Evolutionary conservation across 2,888 invertebrate genomes (phyloP).

Genomic region (Carterocephalus palaemon): DNA sequence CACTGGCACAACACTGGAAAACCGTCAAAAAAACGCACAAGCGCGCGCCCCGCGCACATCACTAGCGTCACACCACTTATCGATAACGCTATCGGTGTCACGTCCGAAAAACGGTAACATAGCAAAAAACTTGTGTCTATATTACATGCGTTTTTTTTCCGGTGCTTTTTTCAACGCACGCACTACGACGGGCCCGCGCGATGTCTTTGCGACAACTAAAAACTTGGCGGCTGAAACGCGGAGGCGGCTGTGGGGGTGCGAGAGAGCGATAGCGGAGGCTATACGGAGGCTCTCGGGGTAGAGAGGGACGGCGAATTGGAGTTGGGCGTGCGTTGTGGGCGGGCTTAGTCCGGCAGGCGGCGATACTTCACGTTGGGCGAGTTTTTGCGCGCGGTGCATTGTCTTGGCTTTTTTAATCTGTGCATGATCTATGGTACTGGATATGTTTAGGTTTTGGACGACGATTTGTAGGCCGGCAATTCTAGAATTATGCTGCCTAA

Average conservation of each 20-base stretch:
- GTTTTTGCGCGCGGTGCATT: constrained; percentile 68
- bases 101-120: constrained; percentile 34
- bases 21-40: constrained; percentile 41
- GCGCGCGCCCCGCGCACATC: constrained; percentile 38
- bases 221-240: constrained; percentile 63
- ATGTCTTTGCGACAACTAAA: constrained; percentile 71
- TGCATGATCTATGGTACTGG: constrained; percentile 53
- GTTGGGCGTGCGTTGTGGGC: constrained; percentile 60
- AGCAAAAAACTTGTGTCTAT: constrained; percentile 36
- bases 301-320: constrained; percentile 42
- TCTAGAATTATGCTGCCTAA: too few relatives aligned
- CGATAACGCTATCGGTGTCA: constrained; percentile 36
- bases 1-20: constrained; percentile 48
- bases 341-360: constrained; percentile 48
- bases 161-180: constrained; percentile 32
- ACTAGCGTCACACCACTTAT: constrained; percentile 37
- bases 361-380: constrained; percentile 56
- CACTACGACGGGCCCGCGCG: constrained; percentile 35
- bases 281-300: constrained; percentile 34
- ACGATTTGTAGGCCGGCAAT: too few relatives aligned
- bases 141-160: constrained; percentile 41
- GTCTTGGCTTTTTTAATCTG: constrained; percentile 53
- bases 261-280: constrained; percentile 49
- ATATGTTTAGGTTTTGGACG: constrained; percentile 20
- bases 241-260: constrained; percentile 62